Base-by-base conservation (phyloP, 2,113 vertebrate species). In the Clinocottus analis region DNA sequence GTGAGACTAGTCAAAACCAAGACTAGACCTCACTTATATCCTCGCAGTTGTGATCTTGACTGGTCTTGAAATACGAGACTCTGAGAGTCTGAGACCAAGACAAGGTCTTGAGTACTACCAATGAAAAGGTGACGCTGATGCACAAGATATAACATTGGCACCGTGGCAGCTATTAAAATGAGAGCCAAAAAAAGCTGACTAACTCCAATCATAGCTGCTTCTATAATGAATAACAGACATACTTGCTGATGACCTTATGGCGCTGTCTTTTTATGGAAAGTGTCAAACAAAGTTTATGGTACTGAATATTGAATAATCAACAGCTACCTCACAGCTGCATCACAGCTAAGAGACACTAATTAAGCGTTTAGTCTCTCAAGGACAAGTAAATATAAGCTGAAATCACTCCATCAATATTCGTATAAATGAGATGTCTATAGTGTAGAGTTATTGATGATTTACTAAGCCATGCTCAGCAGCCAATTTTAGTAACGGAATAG, bases 331-430 rank as follows among this genome's bases (percentile, higher is more conserved):
- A 1, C 23, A 17, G 55, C 69, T 51, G n/a, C n/a, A n/a, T n/a
- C n/a, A n/a, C n/a, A n/a, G n/a, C n/a, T n/a, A 14, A 39, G 43
- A 56, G 61, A 12, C 5, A 47, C 62, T 75, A 72, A 72, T 85
- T 66, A 72, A 47, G 9, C n/a, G n/a, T n/a, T n/a, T n/a, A n/a
- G n/a, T n/a, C n/a, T n/a, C n/a, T n/a, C n/a, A n/a, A n/a, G n/a
- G n/a, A n/a, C n/a, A n/a, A n/a, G n/a, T n/a, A n/a, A n/a, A n/a
- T n/a, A n/a, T 33, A 41, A 49, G 2, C 43, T 55, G 33, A 13
- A 70, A 83, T 66, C 17, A 39, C 51, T n/a, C n/a, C 41, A 64
- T 79, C 67, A 70, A 45, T 60, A 61, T 31, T n/a, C 58, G 1
- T 61, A 72, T 49, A 8, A 70, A 61, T 71, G 53, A 47, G n/a